Percentiles rank a stretch among this genome's conserved stretches.
phyloP scores from a whole-genome alignment of 2,113 vertebrate genomes.

The Varanus komodoensis region DNA sequence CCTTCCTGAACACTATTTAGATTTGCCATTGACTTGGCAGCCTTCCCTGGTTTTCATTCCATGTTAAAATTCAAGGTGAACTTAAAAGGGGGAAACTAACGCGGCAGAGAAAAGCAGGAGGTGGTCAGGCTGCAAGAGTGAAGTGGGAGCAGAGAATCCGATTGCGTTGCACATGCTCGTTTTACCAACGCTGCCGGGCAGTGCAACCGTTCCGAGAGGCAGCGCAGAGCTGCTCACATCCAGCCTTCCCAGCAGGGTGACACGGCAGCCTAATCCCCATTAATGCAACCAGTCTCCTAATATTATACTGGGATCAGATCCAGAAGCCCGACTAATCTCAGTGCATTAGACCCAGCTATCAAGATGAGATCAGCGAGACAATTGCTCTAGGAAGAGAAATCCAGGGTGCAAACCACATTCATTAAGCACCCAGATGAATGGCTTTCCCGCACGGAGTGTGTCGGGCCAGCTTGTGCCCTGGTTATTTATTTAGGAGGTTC shows the following conservation, averaged over 20 bases:
- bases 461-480: neutral
- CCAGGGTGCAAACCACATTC: neutral
- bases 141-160: neutral
- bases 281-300: neutral
- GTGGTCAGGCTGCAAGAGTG: neutral
- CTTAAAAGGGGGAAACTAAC: conserved; percentile 1
- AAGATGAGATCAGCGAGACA: neutral
- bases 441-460: neutral
- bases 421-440: neutral
- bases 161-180: neutral
- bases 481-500: neutral
- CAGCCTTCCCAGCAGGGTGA: neutral
- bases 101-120: neutral
- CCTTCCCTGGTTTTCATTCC: neutral
- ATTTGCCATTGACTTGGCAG: neutral
- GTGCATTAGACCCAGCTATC: neutral
- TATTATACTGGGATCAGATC: neutral
- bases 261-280: neutral
- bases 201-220: neutral
- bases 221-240: neutral
- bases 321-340: neutral
- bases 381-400: neutral
- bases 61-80: conserved; percentile 1
- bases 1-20: neutral
- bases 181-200: neutral